phyloP scores from a whole-genome alignment of 1,140 invertebrate species.

The Subanguina moxae region DNA sequence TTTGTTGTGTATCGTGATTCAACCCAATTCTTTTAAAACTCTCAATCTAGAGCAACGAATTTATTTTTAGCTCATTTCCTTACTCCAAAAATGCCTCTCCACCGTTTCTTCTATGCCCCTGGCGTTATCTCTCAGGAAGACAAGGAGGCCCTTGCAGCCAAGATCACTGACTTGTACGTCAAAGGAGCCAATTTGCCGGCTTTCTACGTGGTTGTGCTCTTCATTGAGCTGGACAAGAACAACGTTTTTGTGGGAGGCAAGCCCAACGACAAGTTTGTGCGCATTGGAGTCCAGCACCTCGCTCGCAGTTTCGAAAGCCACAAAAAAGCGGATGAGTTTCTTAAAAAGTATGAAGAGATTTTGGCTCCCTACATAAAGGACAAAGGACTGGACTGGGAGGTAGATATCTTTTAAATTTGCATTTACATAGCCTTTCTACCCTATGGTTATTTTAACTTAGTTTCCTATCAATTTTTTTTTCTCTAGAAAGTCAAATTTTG shows the following conservation, averaged over 20 bases:
- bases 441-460: no score
- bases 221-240: constrained; percentile 17
- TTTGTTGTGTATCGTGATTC: no score
- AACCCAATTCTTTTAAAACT: no score
- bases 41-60: no score
- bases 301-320: constrained; percentile 13
- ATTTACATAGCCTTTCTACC: background rate
- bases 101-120: constrained; percentile 23
- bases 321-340: constrained; percentile 2
- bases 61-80: no score
- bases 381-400: constrained; percentile 18
- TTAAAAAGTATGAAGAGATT: constrained; percentile 9
- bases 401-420: constrained; percentile 7
- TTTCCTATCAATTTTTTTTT: no score
- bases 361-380: constrained; percentile 24
- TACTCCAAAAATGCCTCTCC: constrained; percentile 18
- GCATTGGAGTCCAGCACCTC: constrained; percentile 17
- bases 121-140: constrained; percentile 27
- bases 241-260: constrained; percentile 14
- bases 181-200: constrained; percentile 4
- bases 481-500: no score
- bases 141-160: constrained; percentile 26
- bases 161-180: constrained; percentile 28
- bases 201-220: constrained; percentile 24
- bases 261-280: constrained; percentile 21